These are phyloP conservation scores for Cacatua alba DNA, from an alignment of 2,113 vertebrate species.

Conservation along the genomic window DNA sequence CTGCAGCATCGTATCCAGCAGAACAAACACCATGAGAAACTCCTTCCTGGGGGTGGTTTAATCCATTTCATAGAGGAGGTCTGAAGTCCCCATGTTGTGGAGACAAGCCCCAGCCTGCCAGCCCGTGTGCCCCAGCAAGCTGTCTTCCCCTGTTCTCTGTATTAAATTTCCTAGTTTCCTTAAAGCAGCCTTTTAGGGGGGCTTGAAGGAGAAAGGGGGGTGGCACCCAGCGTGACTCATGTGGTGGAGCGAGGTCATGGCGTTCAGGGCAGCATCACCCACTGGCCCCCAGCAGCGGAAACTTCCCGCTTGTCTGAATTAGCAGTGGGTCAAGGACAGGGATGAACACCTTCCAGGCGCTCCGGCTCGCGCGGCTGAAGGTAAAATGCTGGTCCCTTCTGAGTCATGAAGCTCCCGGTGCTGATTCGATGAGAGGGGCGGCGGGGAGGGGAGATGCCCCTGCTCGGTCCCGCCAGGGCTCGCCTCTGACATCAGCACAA, in stretches of 20 bases:
- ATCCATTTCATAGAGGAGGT: background rate
- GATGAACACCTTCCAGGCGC: background rate
- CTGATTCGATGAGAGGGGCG: conserved; percentile 49
- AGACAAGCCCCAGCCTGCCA: fast-evolving
- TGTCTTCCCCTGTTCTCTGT: background rate
- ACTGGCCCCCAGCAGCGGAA: fast-evolving
- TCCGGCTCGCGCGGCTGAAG: background rate
- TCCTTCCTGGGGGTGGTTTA: background rate
- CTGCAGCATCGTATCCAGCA: background rate
- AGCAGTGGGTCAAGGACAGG: fast-evolving
- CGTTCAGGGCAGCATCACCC: background rate
- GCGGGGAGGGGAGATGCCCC: conserved; percentile 60
- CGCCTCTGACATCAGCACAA: conserved; percentile 65
- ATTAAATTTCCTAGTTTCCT: background rate
- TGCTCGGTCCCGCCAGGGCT: conserved; percentile 1
- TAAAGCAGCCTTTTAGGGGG: no score
- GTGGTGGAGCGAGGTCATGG: fast-evolving
- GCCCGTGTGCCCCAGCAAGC: fast-evolving
- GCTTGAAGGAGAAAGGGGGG: no score
- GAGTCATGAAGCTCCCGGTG: conserved; percentile 46
- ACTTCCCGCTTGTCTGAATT: background rate
- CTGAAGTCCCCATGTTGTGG: fast-evolving
- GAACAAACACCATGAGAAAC: background rate
- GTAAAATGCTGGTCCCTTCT: background rate
- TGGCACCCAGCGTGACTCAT: background rate